These are phyloP conservation scores for Lordiphosa stackelbergi DNA, from an alignment of 1,140 invertebrate species.

Conservation along the genomic window DNA sequence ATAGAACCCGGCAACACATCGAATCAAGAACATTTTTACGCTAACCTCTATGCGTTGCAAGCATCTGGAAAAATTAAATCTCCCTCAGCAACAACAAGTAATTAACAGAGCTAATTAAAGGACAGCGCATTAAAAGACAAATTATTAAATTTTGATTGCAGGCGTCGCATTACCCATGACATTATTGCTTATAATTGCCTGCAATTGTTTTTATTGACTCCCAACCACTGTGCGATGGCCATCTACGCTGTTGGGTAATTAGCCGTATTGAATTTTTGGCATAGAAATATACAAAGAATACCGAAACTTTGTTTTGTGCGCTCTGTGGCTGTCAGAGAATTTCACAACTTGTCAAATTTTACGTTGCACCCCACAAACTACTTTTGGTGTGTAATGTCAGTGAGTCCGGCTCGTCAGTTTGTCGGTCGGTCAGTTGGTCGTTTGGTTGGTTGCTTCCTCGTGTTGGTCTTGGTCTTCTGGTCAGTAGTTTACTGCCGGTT, in stretches of 20 bases:
- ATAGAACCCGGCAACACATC: too few species aligned
- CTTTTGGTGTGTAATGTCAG: constrained; percentile 24
- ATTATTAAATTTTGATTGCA: too few species aligned
- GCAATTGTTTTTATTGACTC: not conserved
- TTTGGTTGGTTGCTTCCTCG: constrained; percentile 12
- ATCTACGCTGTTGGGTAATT: constrained; percentile 60
- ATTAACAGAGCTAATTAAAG: too few species aligned
- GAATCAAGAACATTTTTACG: too few species aligned
- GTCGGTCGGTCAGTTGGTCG: constrained; percentile 18
- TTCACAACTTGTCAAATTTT: constrained; percentile 73
- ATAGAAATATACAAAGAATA: constrained; percentile 69
- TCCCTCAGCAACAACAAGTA: too few species aligned
- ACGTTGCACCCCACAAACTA: constrained; percentile 41
- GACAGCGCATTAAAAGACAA: too few species aligned
- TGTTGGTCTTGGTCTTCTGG: constrained; percentile 34
- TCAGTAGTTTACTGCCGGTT: constrained; percentile 62
- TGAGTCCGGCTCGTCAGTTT: constrained; percentile 9
- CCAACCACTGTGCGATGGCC: constrained; percentile 40
- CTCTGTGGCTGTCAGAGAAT: constrained; percentile 61
- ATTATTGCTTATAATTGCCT: too few species aligned
- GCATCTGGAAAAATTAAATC: too few species aligned
- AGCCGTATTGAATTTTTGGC: constrained; percentile 73
- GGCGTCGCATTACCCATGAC: too few species aligned
- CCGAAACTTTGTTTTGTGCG: constrained; percentile 62
- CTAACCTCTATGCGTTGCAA: too few species aligned